Evolutionary conservation across 2,888 invertebrate species (phyloP), one percentile per base, ranked within the genome.

Genomic region (Eristalinus aeneus): DNA sequence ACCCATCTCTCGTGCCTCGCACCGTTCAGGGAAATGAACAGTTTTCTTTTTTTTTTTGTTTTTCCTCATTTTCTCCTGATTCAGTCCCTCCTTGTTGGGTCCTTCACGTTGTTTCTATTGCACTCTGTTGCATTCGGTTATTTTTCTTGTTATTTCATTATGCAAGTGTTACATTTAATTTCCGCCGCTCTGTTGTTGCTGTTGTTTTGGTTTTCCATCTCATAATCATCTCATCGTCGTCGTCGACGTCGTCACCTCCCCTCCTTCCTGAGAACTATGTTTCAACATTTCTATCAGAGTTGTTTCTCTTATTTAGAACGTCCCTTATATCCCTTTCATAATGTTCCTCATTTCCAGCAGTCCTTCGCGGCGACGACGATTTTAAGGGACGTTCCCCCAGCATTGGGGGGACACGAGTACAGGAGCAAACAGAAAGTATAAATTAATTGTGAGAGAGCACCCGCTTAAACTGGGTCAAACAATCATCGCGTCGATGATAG

Each of bases 21-120:
- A 76, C 80, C 73, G 85, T 74, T 86, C 74, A 74, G 82, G 77
- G 74, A 82, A 82, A 82, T 81, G 85, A 85, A 81, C 85, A 85
- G 65, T 82, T 82, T 81, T 81, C 61, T 22, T 76, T 46, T 53
- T 46, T 61, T 46, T 76, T 34, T 61, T 39, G 65, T 54, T 60
- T 11, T 4, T 20, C 22, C 22, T 3, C 9, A n/a, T 54, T 54
- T 4, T 68, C 73, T 86, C 65, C 73, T n/a, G n/a, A 64, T 63
- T 32, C 56, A 73, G 60, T 69, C 56, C 68, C 39, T 56, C 20
- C 56, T 56, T 34, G 46, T 53, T 72, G 11, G 20, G 27, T 16
- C 3, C 34, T 16, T 61, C 53, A 3, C 61, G 16, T 39, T 64
- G 22, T 63, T 74, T 46, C 46, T 46, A 46, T 46, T 46, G 46